Evolutionary conservation across 1,140 invertebrate genomes (phyloP), one percentile per base, ranked within the genome.

Genomic region (Zaprionus vittiger): DNA sequence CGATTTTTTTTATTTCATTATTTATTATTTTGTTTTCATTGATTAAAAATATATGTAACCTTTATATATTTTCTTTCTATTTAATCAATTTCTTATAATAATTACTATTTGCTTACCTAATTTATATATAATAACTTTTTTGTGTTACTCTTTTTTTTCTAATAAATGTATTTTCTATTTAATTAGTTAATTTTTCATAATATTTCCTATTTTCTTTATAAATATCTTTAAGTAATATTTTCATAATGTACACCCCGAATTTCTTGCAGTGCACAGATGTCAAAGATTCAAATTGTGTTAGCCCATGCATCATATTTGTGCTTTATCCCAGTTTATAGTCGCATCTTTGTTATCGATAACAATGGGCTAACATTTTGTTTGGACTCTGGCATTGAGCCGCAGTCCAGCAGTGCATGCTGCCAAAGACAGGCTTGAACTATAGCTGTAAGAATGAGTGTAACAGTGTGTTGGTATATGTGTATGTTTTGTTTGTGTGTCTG

Each of bases 301-400:
- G 59, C 34, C 41, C 59, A 52, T 54, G 38, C 17, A 57, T 70
- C 47, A 61, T 56, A 73, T 73, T 66, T 62, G 49, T 49, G 57
- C 62, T 60, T 66, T 41, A 54, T 66, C 56, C 38, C 26, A 65
- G 28, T 59, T 54, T 22, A 65, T 54, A 55, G 26, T 60, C 57
- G 6, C 68, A 63, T 41, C 59, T 57, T 75, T 75, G 66, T 70
- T 38, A 70, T 47, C 66, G 17, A 60, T 64, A 71, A 73, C 72
- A 73, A 73, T 65, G 52, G 24, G 20, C 5, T 26, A 9, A 2
- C 15, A 3, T n/a, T 34, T 52, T 31, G n/a, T 61, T 57, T 26
- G 31, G 34, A n/a, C 41, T 63, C 41, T 63, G 65, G 26, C 66
- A 74, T 74, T 74, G 72, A 69, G 66, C 28, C 49, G 20, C 37